Base-by-base conservation (phyloP, 2,888 invertebrate species). In the Caenorhabditis doughertyi region DNA sequence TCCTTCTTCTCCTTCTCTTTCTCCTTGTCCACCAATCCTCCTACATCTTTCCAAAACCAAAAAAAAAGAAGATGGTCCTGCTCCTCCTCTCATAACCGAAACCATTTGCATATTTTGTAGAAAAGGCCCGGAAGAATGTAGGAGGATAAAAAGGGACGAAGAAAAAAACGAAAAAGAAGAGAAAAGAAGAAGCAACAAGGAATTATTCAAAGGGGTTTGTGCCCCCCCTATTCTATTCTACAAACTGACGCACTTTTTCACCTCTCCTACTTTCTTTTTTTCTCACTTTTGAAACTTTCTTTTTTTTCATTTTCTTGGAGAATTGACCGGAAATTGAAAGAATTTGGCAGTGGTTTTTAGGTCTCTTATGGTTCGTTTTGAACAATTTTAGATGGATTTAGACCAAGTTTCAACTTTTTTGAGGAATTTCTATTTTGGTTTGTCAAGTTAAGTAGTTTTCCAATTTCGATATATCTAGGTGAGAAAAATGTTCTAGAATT, bases 61-160 rank as follows among this genome's bases (percentile, higher is more conserved):
- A 13, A 3, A 16, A 23, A 60, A 44, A 60, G 44, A 60, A 44
- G 60, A 42, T 60, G 60, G 42, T 60, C 32, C 39, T n/a, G n/a
- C 56, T 32, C 11, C 21, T 56, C 56, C 18, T 62, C 44, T 64
- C 64, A 62, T 62, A 62, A 62, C 64, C 32, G 51, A 51, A 65
- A 49, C 65, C 51, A 65, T 65, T 65, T 65, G 65, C 65, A 65
- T 65, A 65, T 65, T 51, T 25, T 64, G 27, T 49, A 65, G 23
- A 65, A 39, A n/a, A n/a, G n/a, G n/a, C n/a, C 13, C 23, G 35
- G 51, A 65, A 65, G 51, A 49, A 51, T 21, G 51, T 51, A 29
- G 51, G 49, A 64, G 64, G 49, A 49, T 47, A 21, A 16, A 18
- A 16, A 27, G 27, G 16, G 18, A 25, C 9, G 21, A 53, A 53